Conservation (phyloP, 2,888 invertebrate genomes). For the Coleophora flavipennella region DNA sequence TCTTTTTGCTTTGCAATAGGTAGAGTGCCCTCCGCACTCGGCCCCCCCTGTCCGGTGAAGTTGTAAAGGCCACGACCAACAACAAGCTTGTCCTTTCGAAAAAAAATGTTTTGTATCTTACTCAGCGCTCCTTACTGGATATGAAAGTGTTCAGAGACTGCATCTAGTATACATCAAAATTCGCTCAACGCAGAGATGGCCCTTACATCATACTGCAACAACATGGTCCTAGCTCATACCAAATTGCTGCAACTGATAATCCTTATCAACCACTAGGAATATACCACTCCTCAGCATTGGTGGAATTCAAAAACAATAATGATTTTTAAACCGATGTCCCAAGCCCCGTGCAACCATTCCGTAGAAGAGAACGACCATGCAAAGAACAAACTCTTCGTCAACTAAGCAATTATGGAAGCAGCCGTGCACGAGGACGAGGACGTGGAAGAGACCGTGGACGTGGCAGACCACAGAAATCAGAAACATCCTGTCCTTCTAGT, state of each 20-base stretch:
- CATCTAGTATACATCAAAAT: too few relatives aligned
- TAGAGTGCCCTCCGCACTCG: too few relatives aligned
- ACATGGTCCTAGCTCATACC: background rate
- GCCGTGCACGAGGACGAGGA: too few relatives aligned
- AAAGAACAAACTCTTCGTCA: background rate
- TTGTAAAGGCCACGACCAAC: too few relatives aligned
- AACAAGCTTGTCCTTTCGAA: too few relatives aligned
- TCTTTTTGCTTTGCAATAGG: too few relatives aligned
- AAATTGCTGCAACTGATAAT: background rate
- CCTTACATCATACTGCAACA: background rate
- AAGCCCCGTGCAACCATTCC: background rate
- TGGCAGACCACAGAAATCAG: background rate
- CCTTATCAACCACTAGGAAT: background rate
- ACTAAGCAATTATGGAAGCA: too few relatives aligned
- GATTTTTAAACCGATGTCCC: background rate
- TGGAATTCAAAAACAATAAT: background rate
- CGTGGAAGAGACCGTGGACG: background rate
- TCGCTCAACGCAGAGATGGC: background rate
- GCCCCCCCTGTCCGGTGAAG: too few relatives aligned
- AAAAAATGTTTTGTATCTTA: too few relatives aligned
- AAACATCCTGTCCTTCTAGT: background rate
- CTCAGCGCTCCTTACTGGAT: too few relatives aligned
- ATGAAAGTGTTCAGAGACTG: too few relatives aligned
- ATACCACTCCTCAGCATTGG: background rate
- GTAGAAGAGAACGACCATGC: background rate